These are phyloP conservation scores for Epinotia bilunana DNA, from an alignment of 2,888 invertebrate species.

Conservation along the genomic window DNA sequence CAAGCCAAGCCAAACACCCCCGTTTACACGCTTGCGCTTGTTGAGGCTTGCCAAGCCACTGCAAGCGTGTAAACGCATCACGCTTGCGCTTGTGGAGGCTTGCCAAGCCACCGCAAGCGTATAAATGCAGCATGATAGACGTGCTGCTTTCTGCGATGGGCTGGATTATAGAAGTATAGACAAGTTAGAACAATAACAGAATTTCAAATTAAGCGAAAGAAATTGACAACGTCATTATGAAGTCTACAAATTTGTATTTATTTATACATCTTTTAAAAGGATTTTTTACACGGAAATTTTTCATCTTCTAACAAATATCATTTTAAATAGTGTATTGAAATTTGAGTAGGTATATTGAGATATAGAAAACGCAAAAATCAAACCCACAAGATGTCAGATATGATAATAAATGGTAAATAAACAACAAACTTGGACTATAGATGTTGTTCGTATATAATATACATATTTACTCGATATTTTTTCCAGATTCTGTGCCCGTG, in stretches of 20 bases:
- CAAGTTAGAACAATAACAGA: not conserved
- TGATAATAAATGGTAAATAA: slow-evolving; percentile 77
- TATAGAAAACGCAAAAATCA: slow-evolving; percentile 26
- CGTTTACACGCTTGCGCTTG: too few species aligned
- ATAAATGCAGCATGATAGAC: too few species aligned
- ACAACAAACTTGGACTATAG: not conserved
- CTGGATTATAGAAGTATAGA: too few species aligned
- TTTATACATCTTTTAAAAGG: not conserved
- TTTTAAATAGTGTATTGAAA: not conserved
- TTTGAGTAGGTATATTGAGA: not conserved
- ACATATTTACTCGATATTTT: slow-evolving; percentile 7
- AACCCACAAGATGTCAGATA: slow-evolving; percentile 70
- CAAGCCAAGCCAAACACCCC: too few species aligned
- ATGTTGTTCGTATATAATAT: not conserved
- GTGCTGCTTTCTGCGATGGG: too few species aligned
- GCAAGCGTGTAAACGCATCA: too few species aligned
- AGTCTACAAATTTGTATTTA: not conserved
- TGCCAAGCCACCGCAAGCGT: too few species aligned
- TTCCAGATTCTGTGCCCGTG: slow-evolving; percentile 77
- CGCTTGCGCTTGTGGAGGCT: too few species aligned
- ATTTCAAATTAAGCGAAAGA: not conserved
- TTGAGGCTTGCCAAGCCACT: too few species aligned
- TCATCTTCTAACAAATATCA: not conserved
- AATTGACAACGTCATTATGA: slow-evolving; percentile 2
- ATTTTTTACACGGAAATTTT: not conserved